phyloP scores from a whole-genome alignment of 1,140 invertebrate genomes.

The Epicauta chinensis region DNA sequence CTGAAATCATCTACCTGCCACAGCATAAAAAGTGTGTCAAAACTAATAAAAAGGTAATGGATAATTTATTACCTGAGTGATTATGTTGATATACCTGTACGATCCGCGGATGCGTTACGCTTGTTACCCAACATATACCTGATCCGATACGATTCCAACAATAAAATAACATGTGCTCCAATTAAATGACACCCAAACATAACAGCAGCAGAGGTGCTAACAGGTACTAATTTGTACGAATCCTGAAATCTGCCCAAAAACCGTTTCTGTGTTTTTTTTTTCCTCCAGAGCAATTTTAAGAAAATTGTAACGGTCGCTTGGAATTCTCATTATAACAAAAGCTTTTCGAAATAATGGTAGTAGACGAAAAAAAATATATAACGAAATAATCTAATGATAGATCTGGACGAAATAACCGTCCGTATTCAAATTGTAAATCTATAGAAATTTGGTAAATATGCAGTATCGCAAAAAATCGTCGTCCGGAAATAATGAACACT shows the following conservation, averaged over 20 bases:
- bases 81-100: constrained; percentile 8
- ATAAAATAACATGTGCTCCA: constrained; percentile 9
- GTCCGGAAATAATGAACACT: constrained; percentile 4
- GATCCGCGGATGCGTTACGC: constrained; percentile 12
- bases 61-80: constrained; percentile 15
- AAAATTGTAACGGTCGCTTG: too few species aligned
- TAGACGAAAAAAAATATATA: too few species aligned
- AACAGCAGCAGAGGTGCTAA: background rate
- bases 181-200: background rate
- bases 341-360: too few species aligned
- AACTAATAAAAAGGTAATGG: constrained; percentile 4
- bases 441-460: too few species aligned
- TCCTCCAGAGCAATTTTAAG: too few species aligned
- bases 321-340: too few species aligned
- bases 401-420: background rate
- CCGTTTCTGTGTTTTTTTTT: too few species aligned
- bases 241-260: too few species aligned
- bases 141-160: too few species aligned
- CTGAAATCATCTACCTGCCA: background rate
- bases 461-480: background rate
- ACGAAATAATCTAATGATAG: constrained; percentile 13
- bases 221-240: constrained; percentile 1
- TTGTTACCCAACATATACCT: constrained; percentile 10
- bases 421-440: too few species aligned
- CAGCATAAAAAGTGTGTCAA: constrained; percentile 7